Evolutionary conservation across 2,888 invertebrate species (phyloP), one percentile per base, ranked within the genome.

Genomic region (Latheticus oryzae): DNA sequence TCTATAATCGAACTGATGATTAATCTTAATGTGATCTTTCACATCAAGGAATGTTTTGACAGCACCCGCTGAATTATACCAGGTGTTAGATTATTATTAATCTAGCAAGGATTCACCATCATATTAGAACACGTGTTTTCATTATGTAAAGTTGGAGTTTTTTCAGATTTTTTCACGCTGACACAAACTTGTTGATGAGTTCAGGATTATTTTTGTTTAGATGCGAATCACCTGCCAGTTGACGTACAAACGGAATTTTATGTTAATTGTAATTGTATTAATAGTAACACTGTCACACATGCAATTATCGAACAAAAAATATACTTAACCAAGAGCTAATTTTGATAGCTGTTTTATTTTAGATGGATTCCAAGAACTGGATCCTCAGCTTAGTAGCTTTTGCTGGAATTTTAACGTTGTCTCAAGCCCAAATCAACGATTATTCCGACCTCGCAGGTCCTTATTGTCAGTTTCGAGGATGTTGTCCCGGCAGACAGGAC

Each of bases 401-500:
- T n/a, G 7, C 38, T n/a, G 2, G n/a, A n/a, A n/a, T 57, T n/a
- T 5, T 54, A 32, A 55, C 33, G 3, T 17, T 55, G 17, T 47
- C 32, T 5, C 38, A 59, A 4, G 60, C 57, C 1, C 59, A 48
- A 9, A 24, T 60, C 13, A 66, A 72, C 42, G 75, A 79, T 63
- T 75, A 72, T 48, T 66, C 80, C 0, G 85, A 83, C 56, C 67
- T 87, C 2, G 83, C 83, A 0, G 79, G 80, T 0, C 86, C 87
- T 0, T 84, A 84, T 0, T 88, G 85, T 73, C 82, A 71, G n/a
- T 58, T 62, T 3, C 73, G 76, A 7, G 76, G 79, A 11, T 95
- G 95, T 77, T 97, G 97, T 73, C 71, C 71, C 0, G 84, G 87
- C 37, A 82, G 97, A 33, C 81, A 86, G 62, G 97, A 97, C 76